Evolutionary conservation across 92 coral and sea anemone species (phyloP).

Genomic region (Porites cylindrica): DNA sequence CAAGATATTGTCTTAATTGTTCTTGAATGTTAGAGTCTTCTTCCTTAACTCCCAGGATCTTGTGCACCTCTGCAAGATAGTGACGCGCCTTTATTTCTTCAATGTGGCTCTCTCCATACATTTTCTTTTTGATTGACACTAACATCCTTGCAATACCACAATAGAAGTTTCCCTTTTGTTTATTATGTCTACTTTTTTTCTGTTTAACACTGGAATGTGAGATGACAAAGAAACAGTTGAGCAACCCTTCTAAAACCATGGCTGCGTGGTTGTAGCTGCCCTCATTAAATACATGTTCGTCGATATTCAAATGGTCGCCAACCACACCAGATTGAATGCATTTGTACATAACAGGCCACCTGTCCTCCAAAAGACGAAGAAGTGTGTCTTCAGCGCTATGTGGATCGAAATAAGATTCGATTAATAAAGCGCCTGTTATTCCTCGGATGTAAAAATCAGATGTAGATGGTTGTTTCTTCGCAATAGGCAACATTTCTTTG

Average conservation of each 20-base stretch:
- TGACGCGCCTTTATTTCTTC: no score
- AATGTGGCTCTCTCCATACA: no score
- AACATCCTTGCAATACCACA: no score
- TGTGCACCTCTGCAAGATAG: not conserved
- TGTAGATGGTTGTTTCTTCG: not conserved
- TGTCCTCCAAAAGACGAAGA: not conserved
- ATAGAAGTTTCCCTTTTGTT: not conserved
- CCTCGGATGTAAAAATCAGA: not conserved
- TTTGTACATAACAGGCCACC: slow-evolving; percentile 10
- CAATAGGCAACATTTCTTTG: not conserved
- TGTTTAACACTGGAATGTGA: not conserved
- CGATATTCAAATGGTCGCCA: not conserved
- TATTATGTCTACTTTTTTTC: no score
- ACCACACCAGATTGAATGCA: not conserved
- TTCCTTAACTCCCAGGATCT: not conserved
- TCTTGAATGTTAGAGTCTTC: not conserved
- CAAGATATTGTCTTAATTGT: not conserved
- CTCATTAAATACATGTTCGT: not conserved
- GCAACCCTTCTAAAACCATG: not conserved
- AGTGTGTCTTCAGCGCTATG: not conserved
- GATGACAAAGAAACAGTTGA: not conserved
- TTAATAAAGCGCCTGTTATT: not conserved
- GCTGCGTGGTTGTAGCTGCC: not conserved
- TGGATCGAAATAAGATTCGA: not conserved
- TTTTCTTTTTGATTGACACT: no score